phyloP scores from a whole-genome alignment of 2,797 vertebrate species.

The Pelobates cultripes region DNA sequence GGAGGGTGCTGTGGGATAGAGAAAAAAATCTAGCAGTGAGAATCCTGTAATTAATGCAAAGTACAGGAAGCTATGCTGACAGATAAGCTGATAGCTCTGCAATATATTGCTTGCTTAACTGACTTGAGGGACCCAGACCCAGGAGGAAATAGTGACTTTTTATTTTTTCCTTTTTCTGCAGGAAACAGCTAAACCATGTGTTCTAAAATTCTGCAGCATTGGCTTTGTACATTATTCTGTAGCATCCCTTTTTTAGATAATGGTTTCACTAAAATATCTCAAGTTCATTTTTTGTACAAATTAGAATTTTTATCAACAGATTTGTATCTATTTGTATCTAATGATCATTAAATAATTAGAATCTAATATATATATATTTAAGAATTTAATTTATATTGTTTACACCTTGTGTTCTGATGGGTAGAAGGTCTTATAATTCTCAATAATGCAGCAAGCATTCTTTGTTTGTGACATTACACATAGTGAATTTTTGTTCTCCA shows the following conservation, averaged over 20 bases:
- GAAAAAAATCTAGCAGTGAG: slow-evolving; percentile 48
- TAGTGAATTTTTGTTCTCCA: slow-evolving; percentile 10
- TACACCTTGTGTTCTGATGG: too few relatives aligned
- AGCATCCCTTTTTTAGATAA: not conserved
- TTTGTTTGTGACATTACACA: not conserved
- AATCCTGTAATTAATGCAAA: slow-evolving; percentile 63
- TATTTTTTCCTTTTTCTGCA: slow-evolving; percentile 29
- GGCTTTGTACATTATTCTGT: slow-evolving; percentile 8
- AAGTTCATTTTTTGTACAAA: too few relatives aligned
- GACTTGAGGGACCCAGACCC: slow-evolving; percentile 52
- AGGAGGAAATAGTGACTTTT: slow-evolving; percentile 41
- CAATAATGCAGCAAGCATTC: not conserved
- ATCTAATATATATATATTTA: too few relatives aligned
- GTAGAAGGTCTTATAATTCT: not conserved
- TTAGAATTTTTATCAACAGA: too few relatives aligned
- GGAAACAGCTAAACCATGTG: slow-evolving; percentile 23
- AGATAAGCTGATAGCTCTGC: slow-evolving; percentile 54
- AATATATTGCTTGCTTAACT: slow-evolving; percentile 59
- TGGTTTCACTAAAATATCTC: not conserved
- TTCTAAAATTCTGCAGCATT: slow-evolving; percentile 34
- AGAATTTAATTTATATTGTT: too few relatives aligned
- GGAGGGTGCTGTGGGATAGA: not conserved
- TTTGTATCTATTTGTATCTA: too few relatives aligned
- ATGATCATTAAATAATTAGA: too few relatives aligned
- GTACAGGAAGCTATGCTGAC: slow-evolving; percentile 59